Conservation (phyloP, 2,888 invertebrate genomes). For the Eupelmus urozonus region DNA sequence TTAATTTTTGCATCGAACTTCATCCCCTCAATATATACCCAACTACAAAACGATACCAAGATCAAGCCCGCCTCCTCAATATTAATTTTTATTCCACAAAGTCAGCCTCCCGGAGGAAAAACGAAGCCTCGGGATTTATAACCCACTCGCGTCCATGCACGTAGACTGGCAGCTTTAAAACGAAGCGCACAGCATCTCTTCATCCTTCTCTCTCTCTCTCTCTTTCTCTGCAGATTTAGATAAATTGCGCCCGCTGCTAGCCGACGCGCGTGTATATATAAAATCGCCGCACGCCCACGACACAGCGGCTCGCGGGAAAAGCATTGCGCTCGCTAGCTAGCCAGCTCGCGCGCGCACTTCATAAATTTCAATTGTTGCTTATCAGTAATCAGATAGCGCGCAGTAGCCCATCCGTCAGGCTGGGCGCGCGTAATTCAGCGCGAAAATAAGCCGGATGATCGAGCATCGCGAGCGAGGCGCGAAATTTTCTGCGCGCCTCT, state of each 20-base stretch:
- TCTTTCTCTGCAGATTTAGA: slow-evolving; percentile 5
- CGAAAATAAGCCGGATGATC: slow-evolving; percentile 30
- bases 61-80: background rate
- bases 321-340: too few species aligned
- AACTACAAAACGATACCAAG: too few species aligned
- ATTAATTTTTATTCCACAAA: slow-evolving; percentile 13
- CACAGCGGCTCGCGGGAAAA: too few species aligned
- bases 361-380: slow-evolving; percentile 51
- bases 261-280: background rate
- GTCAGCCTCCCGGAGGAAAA: background rate
- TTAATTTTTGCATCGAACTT: too few species aligned
- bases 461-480: background rate
- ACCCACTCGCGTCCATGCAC: background rate
- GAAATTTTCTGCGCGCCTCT: too few species aligned
- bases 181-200: too few species aligned
- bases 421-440: slow-evolving; percentile 7
- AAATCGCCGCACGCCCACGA: background rate
- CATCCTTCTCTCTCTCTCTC: too few species aligned
- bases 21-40: too few species aligned
- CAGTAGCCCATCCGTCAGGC: slow-evolving; percentile 14
- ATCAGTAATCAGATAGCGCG: slow-evolving; percentile 35
- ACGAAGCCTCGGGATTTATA: background rate
- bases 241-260: background rate
- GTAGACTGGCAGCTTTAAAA: background rate
- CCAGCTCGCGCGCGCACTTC: too few species aligned